Evolutionary conservation across 53 echinoderm and acorn worm species (phyloP).

Genomic region (Actinopyga echinites): DNA sequence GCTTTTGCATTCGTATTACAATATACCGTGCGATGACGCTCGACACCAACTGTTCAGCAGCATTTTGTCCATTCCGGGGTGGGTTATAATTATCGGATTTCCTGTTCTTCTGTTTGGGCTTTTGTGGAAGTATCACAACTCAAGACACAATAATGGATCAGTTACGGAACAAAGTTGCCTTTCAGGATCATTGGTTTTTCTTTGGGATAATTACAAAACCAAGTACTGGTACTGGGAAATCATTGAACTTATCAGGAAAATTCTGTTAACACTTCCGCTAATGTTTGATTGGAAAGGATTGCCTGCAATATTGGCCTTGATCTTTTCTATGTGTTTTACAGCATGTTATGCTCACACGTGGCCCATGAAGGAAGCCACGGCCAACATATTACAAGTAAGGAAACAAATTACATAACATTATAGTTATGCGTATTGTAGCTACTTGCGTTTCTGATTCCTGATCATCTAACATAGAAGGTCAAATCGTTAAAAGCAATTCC

Average conservation of each 20-base stretch:
- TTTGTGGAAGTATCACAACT: not conserved
- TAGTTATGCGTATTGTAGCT: too few relatives aligned
- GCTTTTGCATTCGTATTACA: too few relatives aligned
- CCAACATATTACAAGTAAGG: not conserved
- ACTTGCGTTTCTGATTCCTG: too few relatives aligned
- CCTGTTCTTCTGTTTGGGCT: constrained; percentile 38
- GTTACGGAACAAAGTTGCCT: too few relatives aligned
- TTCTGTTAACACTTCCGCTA: not conserved
- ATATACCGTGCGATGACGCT: too few relatives aligned
- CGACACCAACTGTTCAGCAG: not conserved
- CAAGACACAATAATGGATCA: too few relatives aligned
- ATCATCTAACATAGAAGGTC: too few relatives aligned
- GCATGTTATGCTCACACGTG: not conserved
- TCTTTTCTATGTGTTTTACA: not conserved
- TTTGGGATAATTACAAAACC: not conserved
- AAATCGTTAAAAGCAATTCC: too few relatives aligned
- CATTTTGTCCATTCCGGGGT: not conserved
- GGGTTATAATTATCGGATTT: not conserved
- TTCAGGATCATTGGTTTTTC: not conserved
- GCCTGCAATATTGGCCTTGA: not conserved
- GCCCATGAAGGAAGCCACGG: not conserved
- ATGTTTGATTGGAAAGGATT: not conserved
- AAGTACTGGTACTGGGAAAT: not conserved
- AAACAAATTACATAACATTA: too few relatives aligned
- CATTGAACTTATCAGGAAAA: not conserved